These are phyloP conservation scores for Poeciliopsis prolifica DNA, from an alignment of 2,113 vertebrate genomes.

Conservation along the genomic window DNA sequence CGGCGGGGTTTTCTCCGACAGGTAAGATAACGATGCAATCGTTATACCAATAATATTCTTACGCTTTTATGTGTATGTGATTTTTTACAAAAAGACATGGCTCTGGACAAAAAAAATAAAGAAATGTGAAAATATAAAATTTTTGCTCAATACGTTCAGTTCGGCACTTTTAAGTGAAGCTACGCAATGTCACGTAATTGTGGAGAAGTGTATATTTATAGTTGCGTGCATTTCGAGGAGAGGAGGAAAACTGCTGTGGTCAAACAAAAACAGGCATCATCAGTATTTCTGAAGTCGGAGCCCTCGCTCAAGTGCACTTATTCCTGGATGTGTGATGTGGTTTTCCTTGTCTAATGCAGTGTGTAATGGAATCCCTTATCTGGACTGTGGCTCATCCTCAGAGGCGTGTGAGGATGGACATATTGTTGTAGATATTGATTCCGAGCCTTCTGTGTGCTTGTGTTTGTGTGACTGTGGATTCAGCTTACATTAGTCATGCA, in stretches of 20 bases:
- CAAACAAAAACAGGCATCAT: constrained; percentile 13
- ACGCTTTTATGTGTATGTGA: not conserved
- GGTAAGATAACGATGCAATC: constrained; percentile 50
- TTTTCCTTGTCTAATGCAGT: constrained; percentile 70
- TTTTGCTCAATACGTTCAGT: not conserved
- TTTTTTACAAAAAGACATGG: not conserved
- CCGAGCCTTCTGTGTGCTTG: constrained; percentile 6
- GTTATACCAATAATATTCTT: not conserved
- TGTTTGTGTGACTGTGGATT: constrained; percentile 28
- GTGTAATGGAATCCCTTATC: constrained; percentile 70
- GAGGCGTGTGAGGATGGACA: constrained; percentile 33
- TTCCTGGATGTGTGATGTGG: constrained; percentile 49
- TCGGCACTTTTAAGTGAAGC: constrained; percentile 1
- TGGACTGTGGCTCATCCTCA: constrained; percentile 46
- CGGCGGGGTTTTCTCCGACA: constrained; percentile 52
- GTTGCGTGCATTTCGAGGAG: not conserved
- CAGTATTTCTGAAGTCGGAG: constrained; percentile 36
- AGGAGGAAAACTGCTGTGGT: constrained; percentile 1
- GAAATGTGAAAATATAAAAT: not conserved
- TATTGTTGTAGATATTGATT: constrained; percentile 21
- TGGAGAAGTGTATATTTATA: not conserved
- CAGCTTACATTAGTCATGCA: constrained; percentile 43
- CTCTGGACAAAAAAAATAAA: not conserved
- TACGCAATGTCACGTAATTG: constrained; percentile 7
- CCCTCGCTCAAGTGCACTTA: constrained; percentile 36